Evolutionary conservation across 2,113 vertebrate species (phyloP), one percentile per base, ranked within the genome.

Genomic region (Neofelis nebulosa): DNA sequence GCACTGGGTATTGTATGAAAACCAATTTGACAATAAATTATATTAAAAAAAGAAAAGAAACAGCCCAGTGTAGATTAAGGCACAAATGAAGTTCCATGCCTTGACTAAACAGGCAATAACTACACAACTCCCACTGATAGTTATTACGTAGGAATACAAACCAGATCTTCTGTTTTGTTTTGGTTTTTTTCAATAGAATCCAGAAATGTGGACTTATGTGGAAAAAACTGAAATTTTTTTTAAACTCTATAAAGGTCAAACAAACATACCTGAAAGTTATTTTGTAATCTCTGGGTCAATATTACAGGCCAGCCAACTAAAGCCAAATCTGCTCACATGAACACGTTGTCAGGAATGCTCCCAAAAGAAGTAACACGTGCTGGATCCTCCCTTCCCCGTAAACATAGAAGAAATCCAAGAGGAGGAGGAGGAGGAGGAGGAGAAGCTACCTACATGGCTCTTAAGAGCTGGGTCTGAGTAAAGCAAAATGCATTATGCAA

Each of bases 401-500:
- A 91, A 93, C 48, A 80, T 25, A 41, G 61, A 90, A 97, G 80
- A 94, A 94, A 85, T 69, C 76, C 81, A 95, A 61, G n/a, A 82
- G 25, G 41, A 73, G 21, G 85, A 94, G 31, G 36, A 21, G 57
- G n/a, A 85, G 31, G 41, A 73, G 21, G 81, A 95, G 31, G 36
- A 21, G 61, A 97, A 94, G 91, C 61, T 96, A 94, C 87, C 66
- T 73, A 48, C 71, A 96, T 29, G 95, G 92, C 27, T 85, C 57
- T 92, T 86, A 61, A 13, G 4, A 89, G 76, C 31, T 91, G 36
- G 48, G 25, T 94, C 81, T n/a, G 3, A 97, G 36, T 84, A 97
- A 97, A 96, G 80, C 91, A 98, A 98, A 95, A 95, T 74, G 82
- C 11, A 97, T 86, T 93, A 96, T 83, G 78, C 94, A 97, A 97